Evolutionary conservation across 2,113 vertebrate species (phyloP).

Genomic region (Aramus guarauna): DNA sequence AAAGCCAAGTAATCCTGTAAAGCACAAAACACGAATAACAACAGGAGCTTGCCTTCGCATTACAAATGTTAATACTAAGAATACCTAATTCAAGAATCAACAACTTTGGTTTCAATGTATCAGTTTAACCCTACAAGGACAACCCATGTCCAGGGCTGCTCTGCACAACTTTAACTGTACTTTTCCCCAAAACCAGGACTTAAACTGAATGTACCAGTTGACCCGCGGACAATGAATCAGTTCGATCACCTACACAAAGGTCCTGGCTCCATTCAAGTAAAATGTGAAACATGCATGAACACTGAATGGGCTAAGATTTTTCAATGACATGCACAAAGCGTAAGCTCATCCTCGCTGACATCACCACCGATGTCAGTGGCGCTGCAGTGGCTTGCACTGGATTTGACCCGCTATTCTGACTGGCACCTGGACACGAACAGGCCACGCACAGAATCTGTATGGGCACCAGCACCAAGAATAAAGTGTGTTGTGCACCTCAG

Average conservation of each 20-base stretch:
- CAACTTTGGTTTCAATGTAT: neutral
- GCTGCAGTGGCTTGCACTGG: neutral
- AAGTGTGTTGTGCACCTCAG: neutral
- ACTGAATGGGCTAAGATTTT: neutral
- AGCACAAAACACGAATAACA: neutral
- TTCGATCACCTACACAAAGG: neutral
- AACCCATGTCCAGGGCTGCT: neutral
- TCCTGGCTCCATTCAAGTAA: neutral
- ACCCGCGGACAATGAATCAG: neutral
- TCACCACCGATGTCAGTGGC: neutral
- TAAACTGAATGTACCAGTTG: neutral
- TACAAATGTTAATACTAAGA: neutral
- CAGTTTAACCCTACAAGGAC: neutral
- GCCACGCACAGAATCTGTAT: neutral
- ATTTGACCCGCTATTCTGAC: neutral
- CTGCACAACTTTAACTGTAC: neutral
- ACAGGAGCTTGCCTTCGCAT: neutral
- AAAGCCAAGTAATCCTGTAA: neutral
- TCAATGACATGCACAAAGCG: neutral
- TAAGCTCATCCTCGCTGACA: neutral
- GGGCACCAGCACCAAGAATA: neutral
- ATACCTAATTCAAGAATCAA: neutral
- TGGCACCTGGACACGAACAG: neutral
- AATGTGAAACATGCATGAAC: neutral
- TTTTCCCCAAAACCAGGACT: neutral